phyloP scores from a whole-genome alignment of 2,797 vertebrate genomes.

The Aselliscus stoliczkanus region DNA sequence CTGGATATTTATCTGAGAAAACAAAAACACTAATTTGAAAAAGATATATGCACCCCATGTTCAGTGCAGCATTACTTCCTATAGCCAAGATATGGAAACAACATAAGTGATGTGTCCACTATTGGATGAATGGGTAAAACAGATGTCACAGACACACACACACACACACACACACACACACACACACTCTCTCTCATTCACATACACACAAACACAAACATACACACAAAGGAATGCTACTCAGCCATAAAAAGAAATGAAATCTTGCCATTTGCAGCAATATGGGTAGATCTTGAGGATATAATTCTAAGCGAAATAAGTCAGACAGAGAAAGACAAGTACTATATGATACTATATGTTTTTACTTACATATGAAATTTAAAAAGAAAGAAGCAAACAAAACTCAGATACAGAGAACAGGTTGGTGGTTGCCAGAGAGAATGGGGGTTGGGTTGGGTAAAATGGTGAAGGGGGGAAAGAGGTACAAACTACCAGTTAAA shows the following conservation, averaged over 20 bases:
- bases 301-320: background rate
- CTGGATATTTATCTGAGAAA: no score
- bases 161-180: background rate
- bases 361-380: background rate
- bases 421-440: no score
- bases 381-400: background rate
- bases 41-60: no score
- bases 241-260: background rate
- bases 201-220: no score
- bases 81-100: background rate
- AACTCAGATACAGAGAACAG: background rate
- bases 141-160: no score
- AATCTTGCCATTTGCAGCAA: background rate
- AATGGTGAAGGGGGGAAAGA: background rate
- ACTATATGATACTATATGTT: background rate
- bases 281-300: background rate
- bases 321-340: background rate
- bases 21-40: no score
- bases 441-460: background rate
- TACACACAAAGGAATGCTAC: background rate
- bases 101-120: background rate
- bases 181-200: no score
- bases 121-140: background rate
- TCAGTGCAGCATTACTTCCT: background rate
- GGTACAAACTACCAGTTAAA: background rate